Evolutionary conservation across 2,113 vertebrate species (phyloP).

Genomic region (Isichthys henryi): DNA sequence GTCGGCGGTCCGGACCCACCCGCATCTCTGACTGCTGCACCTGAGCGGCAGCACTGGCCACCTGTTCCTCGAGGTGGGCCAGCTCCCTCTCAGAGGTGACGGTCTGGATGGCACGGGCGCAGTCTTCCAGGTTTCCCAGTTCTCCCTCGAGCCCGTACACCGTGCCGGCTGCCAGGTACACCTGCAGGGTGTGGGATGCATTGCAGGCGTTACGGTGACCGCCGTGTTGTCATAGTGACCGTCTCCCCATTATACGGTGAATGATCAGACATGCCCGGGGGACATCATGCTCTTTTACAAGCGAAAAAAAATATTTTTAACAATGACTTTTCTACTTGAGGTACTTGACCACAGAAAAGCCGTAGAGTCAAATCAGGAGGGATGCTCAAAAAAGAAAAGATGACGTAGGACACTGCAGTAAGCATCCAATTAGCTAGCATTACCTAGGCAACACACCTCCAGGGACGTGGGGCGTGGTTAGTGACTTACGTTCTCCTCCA

Average conservation of each 20-base stretch:
- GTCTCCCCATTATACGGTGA: background rate
- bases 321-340: background rate
- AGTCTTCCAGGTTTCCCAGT: constrained; percentile 74
- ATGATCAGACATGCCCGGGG: background rate
- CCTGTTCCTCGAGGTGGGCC: constrained; percentile 85
- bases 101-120: constrained; percentile 77
- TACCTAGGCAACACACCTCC: background rate
- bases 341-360: background rate
- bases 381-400: background rate
- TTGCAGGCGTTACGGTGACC: background rate
- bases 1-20: constrained; percentile 51
- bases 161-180: constrained; percentile 83
- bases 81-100: constrained; percentile 76
- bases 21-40: constrained; percentile 90
- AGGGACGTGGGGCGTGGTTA: background rate
- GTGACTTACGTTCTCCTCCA: constrained; percentile 89
- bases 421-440: background rate
- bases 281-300: background rate
- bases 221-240: background rate
- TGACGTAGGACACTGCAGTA: background rate
- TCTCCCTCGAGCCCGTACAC: constrained; percentile 89
- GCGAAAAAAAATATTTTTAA: background rate
- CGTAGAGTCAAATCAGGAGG: background rate
- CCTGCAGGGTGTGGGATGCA: constrained; percentile 53
- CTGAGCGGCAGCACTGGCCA: constrained; percentile 85